Evolutionary conservation across 2,113 vertebrate species (phyloP), one percentile per base, ranked within the genome.

Genomic region (Dicentrarchus labrax): DNA sequence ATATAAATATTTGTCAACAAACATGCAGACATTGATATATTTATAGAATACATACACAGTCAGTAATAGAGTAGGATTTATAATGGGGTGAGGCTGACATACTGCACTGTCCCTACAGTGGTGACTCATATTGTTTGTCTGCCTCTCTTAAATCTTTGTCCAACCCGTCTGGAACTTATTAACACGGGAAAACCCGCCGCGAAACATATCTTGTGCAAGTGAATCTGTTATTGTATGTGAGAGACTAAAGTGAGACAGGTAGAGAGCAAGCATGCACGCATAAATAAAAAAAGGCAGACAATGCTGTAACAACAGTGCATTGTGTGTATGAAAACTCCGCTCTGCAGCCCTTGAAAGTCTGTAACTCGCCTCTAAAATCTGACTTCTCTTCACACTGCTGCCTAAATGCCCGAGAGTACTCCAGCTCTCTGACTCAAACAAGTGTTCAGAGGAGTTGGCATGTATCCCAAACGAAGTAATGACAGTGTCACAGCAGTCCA

Each of bases 101-200:
- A 66, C 76, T 48, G 80, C 70, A 62, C 57, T 11, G 60, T 89
- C 90, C 80, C 84, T 41, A 12, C 12, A 38, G 85, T 73, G 72
- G 71, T 88, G 88, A 92, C 78, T 91, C 90, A 92, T 76, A 48
- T 69, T 67, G 83, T 64, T 81, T 73, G 65, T 86, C 61, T 73
- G 82, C 70, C 24, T 80, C 77, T 86, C 78, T 84, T 84, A 84
- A 76, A 90, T 90, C 86, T 88, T 80, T 30, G 64, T 83, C 77
- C 80, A 83, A 57, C 47, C 56, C 86, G 66, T 88, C 85, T 91
- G 83, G 74, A 88, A 39, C 50, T 43, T 57, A 81, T 82, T 81
- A 84, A 59, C 48, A 22, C 3, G 60, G 89, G 88, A 66, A 89
- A 84, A 69, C 48, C 76, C 67, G 48, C 19, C 10, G 15, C 30